Base-by-base conservation (phyloP, 2,797 vertebrate genomes). In the Gobionotothen gibberifrons region DNA sequence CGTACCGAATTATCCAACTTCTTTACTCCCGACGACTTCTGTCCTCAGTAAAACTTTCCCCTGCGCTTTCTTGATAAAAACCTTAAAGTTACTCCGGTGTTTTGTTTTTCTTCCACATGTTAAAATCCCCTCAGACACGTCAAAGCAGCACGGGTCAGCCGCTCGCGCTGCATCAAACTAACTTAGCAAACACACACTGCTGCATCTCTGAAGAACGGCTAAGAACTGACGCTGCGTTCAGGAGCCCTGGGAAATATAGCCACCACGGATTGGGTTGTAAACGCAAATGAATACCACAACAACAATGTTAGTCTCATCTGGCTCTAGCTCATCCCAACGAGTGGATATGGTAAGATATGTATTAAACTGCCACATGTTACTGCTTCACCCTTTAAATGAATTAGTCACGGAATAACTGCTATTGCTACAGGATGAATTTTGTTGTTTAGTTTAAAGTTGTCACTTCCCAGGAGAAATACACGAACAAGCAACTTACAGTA, bases 1-100 rank as follows among this genome's bases (percentile, higher is more conserved):
- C 90, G 2, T 84, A 92, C 92, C 87, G 51, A 84, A 43, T 55
- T 71, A 48, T 57, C 29, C 76, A 85, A 87, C 69, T 62, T 78
- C 46, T 71, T 60, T 49, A 42, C 66, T 67, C 72, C 56, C 53
- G 19, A 8, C 74, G 63, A 69, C 61, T 26, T 0, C 3, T 39
- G 44, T 73, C 78, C 68, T 53, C 36, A 1, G 58, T 17, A 12
- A 63, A 74, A 16, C 14, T 1, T 22, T 26, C 40, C 39, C 71
- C 12, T 3, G 57, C 9, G 3, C 22, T 43, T 57, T 70, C 40
- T 52, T 9, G 46, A 0, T 15, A 13, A 19, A 39, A 76, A 64
- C 44, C 0, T 42, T 29, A 13, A 52, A n/a, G 61, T 61, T 66
- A 81, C 2, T 86, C 78, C 79, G n/a, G 55, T 14, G 1, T 11